phyloP scores from a whole-genome alignment of 2,888 invertebrate species.

The Drosophila paranaensis region DNA sequence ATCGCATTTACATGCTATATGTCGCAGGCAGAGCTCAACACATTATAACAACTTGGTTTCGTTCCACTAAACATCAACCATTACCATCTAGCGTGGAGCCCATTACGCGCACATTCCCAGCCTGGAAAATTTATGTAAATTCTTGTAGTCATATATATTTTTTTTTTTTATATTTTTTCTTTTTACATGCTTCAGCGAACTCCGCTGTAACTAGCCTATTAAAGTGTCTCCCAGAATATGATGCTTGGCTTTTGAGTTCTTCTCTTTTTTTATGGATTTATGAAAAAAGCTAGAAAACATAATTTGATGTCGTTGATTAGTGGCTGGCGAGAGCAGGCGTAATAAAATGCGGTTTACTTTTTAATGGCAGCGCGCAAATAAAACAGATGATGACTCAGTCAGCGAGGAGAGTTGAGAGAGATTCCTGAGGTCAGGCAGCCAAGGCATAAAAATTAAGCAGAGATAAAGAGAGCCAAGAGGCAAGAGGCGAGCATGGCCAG shows the following conservation, averaged over 20 bases:
- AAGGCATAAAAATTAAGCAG: conserved; percentile 54
- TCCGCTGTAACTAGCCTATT: conserved; percentile 19
- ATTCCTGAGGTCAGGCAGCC: conserved; percentile 22
- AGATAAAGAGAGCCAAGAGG: conserved; percentile 6
- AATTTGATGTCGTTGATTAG: conserved; percentile 55
- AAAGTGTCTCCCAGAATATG: conserved; percentile 26
- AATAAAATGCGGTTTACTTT: conserved; percentile 50
- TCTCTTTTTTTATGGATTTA: conserved; percentile 35
- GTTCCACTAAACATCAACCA: conserved; percentile 21
- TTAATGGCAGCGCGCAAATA: conserved; percentile 32
- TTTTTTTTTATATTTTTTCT: background rate
- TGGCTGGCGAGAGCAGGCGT: conserved; percentile 16
- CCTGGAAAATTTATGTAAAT: conserved; percentile 23
- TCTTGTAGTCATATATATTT: conserved; percentile 8
- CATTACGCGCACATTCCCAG: conserved; percentile 26
- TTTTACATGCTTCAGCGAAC: conserved; percentile 12
- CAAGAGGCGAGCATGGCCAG: conserved; percentile 11
- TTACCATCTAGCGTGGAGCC: conserved; percentile 22
- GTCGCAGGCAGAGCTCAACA: conserved; percentile 20
- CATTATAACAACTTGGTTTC: conserved; percentile 21
- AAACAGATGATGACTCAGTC: conserved; percentile 27
- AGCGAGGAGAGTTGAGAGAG: background rate
- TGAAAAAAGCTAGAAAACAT: conserved; percentile 26
- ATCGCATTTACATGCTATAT: conserved; percentile 9
- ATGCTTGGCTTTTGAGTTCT: conserved; percentile 19